These are phyloP conservation scores for Aphrophora alni DNA, from an alignment of 2,888 invertebrate genomes.

Conservation along the genomic window DNA sequence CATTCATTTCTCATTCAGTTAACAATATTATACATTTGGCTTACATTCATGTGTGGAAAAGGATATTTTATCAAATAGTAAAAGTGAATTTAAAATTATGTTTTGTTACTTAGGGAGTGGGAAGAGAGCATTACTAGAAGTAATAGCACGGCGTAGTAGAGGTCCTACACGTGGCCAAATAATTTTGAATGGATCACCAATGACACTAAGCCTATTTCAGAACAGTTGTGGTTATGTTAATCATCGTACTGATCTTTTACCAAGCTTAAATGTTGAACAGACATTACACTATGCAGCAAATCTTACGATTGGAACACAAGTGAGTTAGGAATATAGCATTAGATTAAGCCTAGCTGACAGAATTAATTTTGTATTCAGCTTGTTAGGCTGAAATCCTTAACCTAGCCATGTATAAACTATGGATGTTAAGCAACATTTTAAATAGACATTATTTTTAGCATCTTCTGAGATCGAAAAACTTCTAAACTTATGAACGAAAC, in stretches of 20 bases:
- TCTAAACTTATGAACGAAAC: too few relatives aligned
- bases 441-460: too few relatives aligned
- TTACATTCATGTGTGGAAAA: too few relatives aligned
- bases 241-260: constrained; percentile 82
- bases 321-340: constrained; percentile 55
- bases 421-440: too few relatives aligned
- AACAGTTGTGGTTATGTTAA: constrained; percentile 89
- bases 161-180: constrained; percentile 89
- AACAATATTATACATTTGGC: too few relatives aligned
- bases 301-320: constrained; percentile 66
- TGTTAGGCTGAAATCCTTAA: too few relatives aligned
- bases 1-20: too few relatives aligned
- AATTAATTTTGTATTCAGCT: too few relatives aligned
- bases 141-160: constrained; percentile 81
- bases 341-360: too few relatives aligned
- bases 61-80: too few relatives aligned
- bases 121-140: constrained; percentile 92
- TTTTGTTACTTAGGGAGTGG: constrained; percentile 75
- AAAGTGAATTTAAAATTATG: neutral
- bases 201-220: constrained; percentile 82
- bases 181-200: constrained; percentile 83
- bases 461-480: too few relatives aligned
- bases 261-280: constrained; percentile 87
- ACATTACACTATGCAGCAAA: constrained; percentile 78
- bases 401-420: too few relatives aligned